Evolutionary conservation across 2,888 invertebrate species (phyloP).

Genomic region (Drosophila mimica): DNA sequence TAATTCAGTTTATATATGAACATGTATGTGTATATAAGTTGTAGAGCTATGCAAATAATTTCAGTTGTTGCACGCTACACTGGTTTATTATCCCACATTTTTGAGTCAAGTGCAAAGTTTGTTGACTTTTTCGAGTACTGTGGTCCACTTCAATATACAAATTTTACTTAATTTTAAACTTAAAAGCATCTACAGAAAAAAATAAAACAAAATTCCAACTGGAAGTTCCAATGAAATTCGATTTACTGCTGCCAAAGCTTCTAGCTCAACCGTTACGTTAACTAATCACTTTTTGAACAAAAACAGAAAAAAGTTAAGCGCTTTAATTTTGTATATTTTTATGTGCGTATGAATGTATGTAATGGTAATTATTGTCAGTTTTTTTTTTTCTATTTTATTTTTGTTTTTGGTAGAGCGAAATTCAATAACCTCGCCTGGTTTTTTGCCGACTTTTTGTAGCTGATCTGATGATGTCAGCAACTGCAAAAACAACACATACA

Average conservation of each 20-base stretch:
- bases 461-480: slow-evolving; percentile 69
- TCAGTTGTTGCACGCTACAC: neutral
- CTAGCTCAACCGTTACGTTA: slow-evolving; percentile 5
- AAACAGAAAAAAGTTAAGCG: slow-evolving; percentile 28
- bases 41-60: neutral
- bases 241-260: neutral
- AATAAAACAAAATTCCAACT: neutral
- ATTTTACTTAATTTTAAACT: neutral
- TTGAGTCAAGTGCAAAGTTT: slow-evolving; percentile 9
- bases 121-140: slow-evolving; percentile 10
- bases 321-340: slow-evolving; percentile 32
- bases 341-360: slow-evolving; percentile 18
- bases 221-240: neutral
- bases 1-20: neutral
- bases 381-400: slow-evolving; percentile 12
- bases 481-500: slow-evolving; percentile 30
- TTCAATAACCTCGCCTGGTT: slow-evolving; percentile 59
- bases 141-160: neutral
- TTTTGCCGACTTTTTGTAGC: slow-evolving; percentile 20
- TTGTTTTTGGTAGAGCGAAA: slow-evolving; percentile 18
- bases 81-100: slow-evolving; percentile 4
- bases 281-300: slow-evolving; percentile 11
- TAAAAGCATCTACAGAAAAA: neutral
- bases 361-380: slow-evolving; percentile 41
- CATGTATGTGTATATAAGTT: neutral